Conservation (phyloP, 2,888 invertebrate species). For the Mythimna vitellina region DNA sequence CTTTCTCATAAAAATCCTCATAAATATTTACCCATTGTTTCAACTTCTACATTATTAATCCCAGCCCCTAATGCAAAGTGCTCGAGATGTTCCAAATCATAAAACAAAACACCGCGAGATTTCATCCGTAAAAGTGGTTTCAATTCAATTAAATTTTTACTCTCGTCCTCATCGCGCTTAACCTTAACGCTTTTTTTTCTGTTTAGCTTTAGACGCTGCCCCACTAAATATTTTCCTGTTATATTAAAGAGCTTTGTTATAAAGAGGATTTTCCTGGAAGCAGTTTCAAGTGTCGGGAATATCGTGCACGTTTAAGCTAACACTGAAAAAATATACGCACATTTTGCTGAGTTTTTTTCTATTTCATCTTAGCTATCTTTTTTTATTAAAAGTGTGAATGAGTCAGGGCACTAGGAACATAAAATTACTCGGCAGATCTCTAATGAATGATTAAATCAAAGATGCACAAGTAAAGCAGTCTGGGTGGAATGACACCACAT, state of each 20-base stretch:
- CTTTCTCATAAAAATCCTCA: constrained; percentile 38
- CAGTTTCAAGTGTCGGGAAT: constrained; percentile 55
- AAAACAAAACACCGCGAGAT: constrained; percentile 45
- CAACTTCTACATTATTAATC: constrained; percentile 44
- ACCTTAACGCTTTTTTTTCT: constrained; percentile 18
- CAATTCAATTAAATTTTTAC: constrained; percentile 51
- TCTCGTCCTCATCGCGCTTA: constrained; percentile 17
- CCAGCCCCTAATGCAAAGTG: constrained; percentile 23
- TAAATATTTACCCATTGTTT: constrained; percentile 46
- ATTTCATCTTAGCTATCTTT: constrained; percentile 1
- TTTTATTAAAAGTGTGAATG: neutral
- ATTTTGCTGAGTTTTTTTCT: constrained; percentile 25
- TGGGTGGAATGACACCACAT: too few species aligned
- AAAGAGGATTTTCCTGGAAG: constrained; percentile 57
- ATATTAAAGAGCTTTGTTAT: constrained; percentile 62
- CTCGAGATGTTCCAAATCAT: constrained; percentile 37
- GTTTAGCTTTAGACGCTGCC: constrained; percentile 35
- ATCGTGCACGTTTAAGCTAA: constrained; percentile 40
- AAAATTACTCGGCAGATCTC: neutral
- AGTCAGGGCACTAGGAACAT: neutral
- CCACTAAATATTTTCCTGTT: constrained; percentile 45
- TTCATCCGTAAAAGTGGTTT: constrained; percentile 54
- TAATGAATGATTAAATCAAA: neutral
- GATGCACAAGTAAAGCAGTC: too few species aligned
- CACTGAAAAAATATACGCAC: constrained; percentile 52